phyloP scores from a whole-genome alignment of 1,140 invertebrate genomes.

The Hermatobates lingyangjiaoensis region DNA sequence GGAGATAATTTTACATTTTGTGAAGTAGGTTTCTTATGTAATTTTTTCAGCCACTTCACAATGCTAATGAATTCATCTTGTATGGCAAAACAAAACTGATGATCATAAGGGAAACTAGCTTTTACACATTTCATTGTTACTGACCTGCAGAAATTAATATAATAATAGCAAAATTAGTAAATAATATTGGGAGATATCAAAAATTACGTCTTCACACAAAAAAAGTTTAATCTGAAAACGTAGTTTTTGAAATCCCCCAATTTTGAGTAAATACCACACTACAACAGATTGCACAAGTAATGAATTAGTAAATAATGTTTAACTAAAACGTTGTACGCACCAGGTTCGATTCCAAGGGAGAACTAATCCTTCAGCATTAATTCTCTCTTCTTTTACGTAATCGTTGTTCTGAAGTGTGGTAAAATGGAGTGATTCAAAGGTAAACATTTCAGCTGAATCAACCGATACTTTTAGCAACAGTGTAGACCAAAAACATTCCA shows the following conservation, averaged over 20 bases:
- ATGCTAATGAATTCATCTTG: constrained; percentile 78
- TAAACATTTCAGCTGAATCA: constrained; percentile 55
- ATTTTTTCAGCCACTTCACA: constrained; percentile 79
- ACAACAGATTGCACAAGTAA: too few relatives aligned
- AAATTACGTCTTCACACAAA: too few relatives aligned
- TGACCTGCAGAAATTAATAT: constrained; percentile 13
- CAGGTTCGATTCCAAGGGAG: constrained; percentile 52
- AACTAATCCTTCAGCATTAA: constrained; percentile 47
- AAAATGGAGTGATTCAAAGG: constrained; percentile 39
- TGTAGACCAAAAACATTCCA: constrained; percentile 13
- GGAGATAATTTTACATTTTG: constrained; percentile 38
- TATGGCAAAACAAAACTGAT: constrained; percentile 81
- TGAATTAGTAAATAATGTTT: neutral
- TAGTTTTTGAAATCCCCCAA: too few relatives aligned
- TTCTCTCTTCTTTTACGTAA: constrained; percentile 43
- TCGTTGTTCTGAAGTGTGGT: constrained; percentile 32
- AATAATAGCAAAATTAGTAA: too few relatives aligned
- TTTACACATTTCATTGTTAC: constrained; percentile 49
- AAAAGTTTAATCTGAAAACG: too few relatives aligned
- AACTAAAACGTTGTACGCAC: constrained; percentile 20
- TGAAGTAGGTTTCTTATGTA: constrained; percentile 53
- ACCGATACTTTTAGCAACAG: constrained; percentile 32
- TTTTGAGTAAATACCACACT: too few relatives aligned
- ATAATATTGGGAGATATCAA: too few relatives aligned
- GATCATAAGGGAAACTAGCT: constrained; percentile 76